A percentile compares a stretch with the other conserved stretches of the same genome.
Conservation (phyloP, 2,113 vertebrate species). For the Plestiodon gilberti region DNA sequence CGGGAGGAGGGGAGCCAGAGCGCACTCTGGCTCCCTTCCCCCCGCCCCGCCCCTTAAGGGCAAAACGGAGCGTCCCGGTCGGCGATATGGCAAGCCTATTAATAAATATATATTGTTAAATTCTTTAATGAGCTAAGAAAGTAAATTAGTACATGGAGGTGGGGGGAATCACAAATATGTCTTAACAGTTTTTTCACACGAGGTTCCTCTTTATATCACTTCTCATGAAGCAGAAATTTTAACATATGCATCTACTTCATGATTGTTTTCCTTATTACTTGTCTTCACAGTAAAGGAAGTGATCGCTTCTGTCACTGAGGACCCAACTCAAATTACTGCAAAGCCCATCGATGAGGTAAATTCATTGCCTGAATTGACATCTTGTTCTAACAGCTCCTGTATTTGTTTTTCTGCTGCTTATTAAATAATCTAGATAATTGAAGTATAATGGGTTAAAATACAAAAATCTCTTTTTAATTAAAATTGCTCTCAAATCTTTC, state of each 20-base stretch:
- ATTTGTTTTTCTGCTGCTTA: not conserved
- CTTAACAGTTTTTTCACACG: too few species aligned
- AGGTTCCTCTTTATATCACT: too few species aligned
- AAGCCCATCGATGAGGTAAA: constrained; percentile 71
- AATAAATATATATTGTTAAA: too few species aligned
- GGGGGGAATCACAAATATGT: too few species aligned
- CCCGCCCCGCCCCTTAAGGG: too few species aligned
- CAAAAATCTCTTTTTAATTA: not conserved
- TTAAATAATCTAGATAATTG: not conserved
- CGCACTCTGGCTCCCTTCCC: too few species aligned
- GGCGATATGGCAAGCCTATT: too few species aligned
- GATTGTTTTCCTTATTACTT: constrained; percentile 20
- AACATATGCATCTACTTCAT: not conserved
- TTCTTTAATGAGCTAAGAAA: too few species aligned
- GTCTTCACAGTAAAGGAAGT: constrained; percentile 76
- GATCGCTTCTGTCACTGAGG: constrained; percentile 58
- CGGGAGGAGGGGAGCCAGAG: too few species aligned
- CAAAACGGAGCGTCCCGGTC: too few species aligned
- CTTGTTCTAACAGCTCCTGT: not conserved
- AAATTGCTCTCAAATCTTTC: not conserved
- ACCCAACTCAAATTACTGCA: constrained; percentile 65
- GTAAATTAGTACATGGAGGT: too few species aligned
- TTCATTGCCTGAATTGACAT: constrained; percentile 28
- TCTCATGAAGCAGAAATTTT: too few species aligned
- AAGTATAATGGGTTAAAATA: not conserved